Base-by-base conservation (phyloP, 2,888 invertebrate genomes). In the Eulithis prunata region DNA sequence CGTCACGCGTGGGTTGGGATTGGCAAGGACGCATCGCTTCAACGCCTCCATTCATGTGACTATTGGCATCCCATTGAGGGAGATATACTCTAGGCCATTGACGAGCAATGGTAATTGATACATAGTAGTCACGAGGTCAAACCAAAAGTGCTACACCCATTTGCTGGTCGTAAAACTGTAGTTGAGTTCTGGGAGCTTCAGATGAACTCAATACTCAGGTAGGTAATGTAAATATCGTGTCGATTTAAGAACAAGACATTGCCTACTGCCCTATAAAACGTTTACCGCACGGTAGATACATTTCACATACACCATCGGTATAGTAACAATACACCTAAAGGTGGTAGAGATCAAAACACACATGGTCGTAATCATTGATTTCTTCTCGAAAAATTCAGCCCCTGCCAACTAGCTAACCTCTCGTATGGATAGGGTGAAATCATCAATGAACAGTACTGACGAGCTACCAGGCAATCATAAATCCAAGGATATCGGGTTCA, bases 371-470 rank as follows among this genome's bases (percentile, higher is more conserved):
- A 21, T 41, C 3, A 41, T 12, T 45, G 1, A 5, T 45, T 45
- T 45, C 45, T 14, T 28, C 11, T 52, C 36, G 7, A 36, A 8
- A 13, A 13, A 53, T 28, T 43, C 21, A 21, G 43, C 51, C 11
- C 43, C 8, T 10, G 4, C 10, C 21, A 13, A 47, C 2, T 6
- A 14, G 3, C 5, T 11, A 4, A 10, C 1, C 21, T 21, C 5
- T 21, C 10, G 11, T 49, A 47, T 14, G 76, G 77, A 78, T 78
- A 77, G 69, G 62, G 60, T 78, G 64, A 71, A 72, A 76, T 73
- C 71, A 69, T 78, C 72, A 78, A 78, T 78, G 72, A 69, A 69
- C 75, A 71, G 71, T 8, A 36, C 14, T 72, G 75, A 71, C 74
- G 56, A 49, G 47, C 62, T 72, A 67, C 68, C 49, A 68, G 73